Base-by-base conservation (phyloP, 2,888 invertebrate species). In the Sialis lutaria region DNA sequence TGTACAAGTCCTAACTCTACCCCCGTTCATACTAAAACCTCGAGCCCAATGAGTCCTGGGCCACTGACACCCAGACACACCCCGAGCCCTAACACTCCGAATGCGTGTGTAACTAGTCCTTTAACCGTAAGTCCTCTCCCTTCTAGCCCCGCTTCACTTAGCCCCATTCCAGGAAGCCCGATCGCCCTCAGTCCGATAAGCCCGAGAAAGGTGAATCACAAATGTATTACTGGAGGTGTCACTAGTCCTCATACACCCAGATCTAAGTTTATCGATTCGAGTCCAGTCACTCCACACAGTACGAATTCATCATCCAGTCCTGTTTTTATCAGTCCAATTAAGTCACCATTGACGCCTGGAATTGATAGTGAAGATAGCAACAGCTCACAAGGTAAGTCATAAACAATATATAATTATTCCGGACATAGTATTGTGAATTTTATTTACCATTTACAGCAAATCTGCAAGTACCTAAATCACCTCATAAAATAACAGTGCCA, bases 401-500 rank as follows among this genome's bases (percentile, higher is more conserved):
- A 6, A 32, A 32, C n/a, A 30, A 40, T 33, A 4, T 5, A 22
- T 42, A 2, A 32, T n/a, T 32, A 1, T 5, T 32, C 9, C n/a
- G 6, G 8, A n/a, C 6, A 33, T 48, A 42, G 41, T 12, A 35
- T n/a, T 31, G 10, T 34, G 9, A 9, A 2, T 10, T 40, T 41
- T 31, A 31, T 40, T 51, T 47, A 45, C 48, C 56, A 56, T 50
- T 54, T 65, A 68, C 67, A 47, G 64, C 68, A 50, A 68, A 63
- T 58, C 63, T 74, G 37, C 70, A 70, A 63, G 73, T 74, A 54
- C 75, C 79, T 53, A 75, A 75, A 59, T 79, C 79, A 46, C 65
- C 64, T 4, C 58, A 63, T 42, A 64, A 64, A 6, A 35, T 22
- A 22, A 62, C 64, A 48, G 73, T 72, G 46, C 76, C 76, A 2